Conservation (phyloP, 2,888 invertebrate genomes). For the Theodoxus fluviatilis region DNA sequence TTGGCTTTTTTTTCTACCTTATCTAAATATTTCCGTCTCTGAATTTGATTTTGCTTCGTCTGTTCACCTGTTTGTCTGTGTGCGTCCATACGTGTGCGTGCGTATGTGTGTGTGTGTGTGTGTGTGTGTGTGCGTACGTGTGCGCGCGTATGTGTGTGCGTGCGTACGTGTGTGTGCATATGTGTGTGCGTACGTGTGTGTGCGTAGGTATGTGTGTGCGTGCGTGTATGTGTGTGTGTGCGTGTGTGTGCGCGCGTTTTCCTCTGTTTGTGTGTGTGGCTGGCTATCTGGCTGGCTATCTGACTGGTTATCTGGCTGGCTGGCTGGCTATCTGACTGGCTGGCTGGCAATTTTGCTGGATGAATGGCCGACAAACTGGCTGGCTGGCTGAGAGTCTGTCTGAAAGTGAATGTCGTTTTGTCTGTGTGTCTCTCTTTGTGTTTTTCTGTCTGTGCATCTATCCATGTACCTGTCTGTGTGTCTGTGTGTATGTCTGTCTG, state of each 20-base stretch:
- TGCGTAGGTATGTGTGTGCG: conserved; percentile 6
- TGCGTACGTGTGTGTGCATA: not conserved
- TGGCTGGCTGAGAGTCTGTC: too few species aligned
- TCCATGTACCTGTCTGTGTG: not conserved
- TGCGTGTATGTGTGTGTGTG: conserved; percentile 16
- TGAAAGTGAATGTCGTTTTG: not conserved
- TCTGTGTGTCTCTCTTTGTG: not conserved
- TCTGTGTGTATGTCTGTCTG: not conserved
- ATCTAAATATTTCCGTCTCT: not conserved
- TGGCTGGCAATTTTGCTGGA: too few species aligned
- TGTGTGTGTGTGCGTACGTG: not conserved
- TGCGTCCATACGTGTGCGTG: not conserved
- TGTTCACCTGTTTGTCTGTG: not conserved
- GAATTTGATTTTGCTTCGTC: not conserved
- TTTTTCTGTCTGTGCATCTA: too few species aligned
- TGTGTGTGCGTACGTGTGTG: conserved; percentile 1
- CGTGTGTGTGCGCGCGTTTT: conserved; percentile 10
- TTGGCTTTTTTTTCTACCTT: too few species aligned
- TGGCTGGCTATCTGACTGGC: too few species aligned
- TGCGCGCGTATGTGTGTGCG: not conserved
- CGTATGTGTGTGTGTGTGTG: not conserved
- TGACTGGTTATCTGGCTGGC: not conserved
- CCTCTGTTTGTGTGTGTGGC: not conserved
- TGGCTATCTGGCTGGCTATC: not conserved
- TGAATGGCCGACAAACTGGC: too few species aligned